Percentiles rank a stretch among this genome's conserved stretches.
Conservation (phyloP, 2,888 invertebrate genomes). For the Aricia artaxerxes region DNA sequence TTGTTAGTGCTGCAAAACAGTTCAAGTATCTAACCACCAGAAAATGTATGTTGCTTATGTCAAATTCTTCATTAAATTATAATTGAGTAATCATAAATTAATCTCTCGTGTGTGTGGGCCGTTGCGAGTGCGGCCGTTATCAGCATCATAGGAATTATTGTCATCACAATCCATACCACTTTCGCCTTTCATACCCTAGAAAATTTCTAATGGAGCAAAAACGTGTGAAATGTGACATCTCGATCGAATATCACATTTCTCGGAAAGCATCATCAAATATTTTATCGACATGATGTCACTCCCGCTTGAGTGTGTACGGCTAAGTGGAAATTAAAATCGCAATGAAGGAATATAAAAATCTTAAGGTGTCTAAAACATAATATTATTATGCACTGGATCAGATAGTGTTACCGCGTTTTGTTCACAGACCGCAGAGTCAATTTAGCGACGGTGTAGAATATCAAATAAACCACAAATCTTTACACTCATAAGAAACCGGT, state of each 20-base stretch:
- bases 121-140: not conserved
- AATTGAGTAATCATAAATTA: not conserved
- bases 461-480: not conserved
- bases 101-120: no score
- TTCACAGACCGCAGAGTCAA: not conserved
- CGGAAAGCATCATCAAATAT: not conserved
- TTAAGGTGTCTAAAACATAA: not conserved
- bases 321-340: not conserved
- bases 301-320: not conserved
- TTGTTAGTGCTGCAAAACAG: not conserved
- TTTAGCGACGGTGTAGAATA: not conserved
- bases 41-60: not conserved
- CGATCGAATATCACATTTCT: slow-evolving; percentile 6
- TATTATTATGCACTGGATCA: not conserved
- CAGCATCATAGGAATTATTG: not conserved
- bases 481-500: not conserved
- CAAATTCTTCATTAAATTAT: not conserved
- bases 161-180: slow-evolving; percentile 13
- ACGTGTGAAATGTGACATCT: slow-evolving; percentile 6
- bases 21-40: not conserved
- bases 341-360: not conserved
- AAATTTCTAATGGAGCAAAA: slow-evolving; percentile 19
- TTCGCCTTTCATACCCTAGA: slow-evolving; percentile 1
- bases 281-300: not conserved
- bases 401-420: not conserved